phyloP scores from a whole-genome alignment of 2,888 invertebrate species.

The Chrysomela aeneicollis region DNA sequence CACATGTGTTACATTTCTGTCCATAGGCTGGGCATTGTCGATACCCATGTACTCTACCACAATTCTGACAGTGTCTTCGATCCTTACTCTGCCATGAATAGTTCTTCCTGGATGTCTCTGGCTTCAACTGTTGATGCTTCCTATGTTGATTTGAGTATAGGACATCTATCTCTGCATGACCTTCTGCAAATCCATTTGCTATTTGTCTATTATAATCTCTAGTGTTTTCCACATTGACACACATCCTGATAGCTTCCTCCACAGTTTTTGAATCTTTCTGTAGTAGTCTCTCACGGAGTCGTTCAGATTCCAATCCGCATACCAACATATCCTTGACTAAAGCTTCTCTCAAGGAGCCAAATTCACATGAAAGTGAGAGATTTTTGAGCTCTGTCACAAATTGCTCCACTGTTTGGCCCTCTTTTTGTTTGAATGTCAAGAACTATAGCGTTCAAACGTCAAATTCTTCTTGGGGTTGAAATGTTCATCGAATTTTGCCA shows the following conservation, averaged over 20 bases:
- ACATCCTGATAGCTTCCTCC: slow-evolving; percentile 33
- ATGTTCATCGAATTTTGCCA: slow-evolving; percentile 28
- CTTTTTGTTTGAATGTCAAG: slow-evolving; percentile 32
- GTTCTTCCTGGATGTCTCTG: slow-evolving; percentile 10
- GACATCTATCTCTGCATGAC: background rate
- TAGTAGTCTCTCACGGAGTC: slow-evolving; percentile 34
- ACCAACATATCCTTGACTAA: slow-evolving; percentile 28
- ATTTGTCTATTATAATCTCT: slow-evolving; percentile 20
- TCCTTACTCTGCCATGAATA: background rate
- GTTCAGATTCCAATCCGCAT: slow-evolving; percentile 28
- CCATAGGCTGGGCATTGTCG: slow-evolving; percentile 23
- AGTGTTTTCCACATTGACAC: slow-evolving; percentile 31
- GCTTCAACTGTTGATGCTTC: slow-evolving; percentile 8
- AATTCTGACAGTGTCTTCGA: slow-evolving; percentile 24
- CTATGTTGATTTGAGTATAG: too few species aligned
- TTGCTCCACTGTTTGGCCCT: slow-evolving; percentile 30
- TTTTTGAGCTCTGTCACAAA: slow-evolving; percentile 36
- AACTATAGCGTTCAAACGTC: slow-evolving; percentile 33
- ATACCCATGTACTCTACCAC: slow-evolving; percentile 20
- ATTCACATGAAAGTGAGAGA: slow-evolving; percentile 28
- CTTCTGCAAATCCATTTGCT: too few species aligned
- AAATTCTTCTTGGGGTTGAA: slow-evolving; percentile 33
- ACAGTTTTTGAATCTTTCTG: slow-evolving; percentile 31
- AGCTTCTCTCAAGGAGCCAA: slow-evolving; percentile 26
- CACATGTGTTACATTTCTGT: slow-evolving; percentile 25